These are phyloP conservation scores for Petrocephalus zakoni DNA, from an alignment of 2,113 vertebrate species.

Conservation along the genomic window DNA sequence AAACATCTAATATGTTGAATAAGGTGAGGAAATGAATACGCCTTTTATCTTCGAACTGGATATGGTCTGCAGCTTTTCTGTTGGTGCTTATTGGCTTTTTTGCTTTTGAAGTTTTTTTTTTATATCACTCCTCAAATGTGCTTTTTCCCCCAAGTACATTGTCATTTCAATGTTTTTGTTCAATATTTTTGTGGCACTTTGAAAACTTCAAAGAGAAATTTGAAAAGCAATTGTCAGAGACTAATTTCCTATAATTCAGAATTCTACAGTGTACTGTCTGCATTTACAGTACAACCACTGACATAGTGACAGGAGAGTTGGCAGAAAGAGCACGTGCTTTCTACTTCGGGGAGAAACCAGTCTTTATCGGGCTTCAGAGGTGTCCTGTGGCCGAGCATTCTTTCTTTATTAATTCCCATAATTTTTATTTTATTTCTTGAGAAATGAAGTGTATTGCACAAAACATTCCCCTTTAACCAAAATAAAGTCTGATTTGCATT, in stretches of 20 bases:
- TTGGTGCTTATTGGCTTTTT: neutral
- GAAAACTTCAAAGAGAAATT: conserved; percentile 4
- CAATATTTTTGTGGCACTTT: neutral
- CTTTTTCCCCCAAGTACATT: neutral
- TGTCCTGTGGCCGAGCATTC: neutral
- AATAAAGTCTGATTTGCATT: conserved; percentile 68
- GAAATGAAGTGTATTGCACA: conserved; percentile 59
- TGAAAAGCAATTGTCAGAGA: neutral
- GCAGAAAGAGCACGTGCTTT: neutral
- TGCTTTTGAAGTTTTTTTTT: neutral
- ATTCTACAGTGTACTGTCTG: neutral
- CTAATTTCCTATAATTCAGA: neutral
- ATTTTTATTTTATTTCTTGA: neutral
- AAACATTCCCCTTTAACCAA: conserved; percentile 69
- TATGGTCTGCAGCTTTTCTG: neutral
- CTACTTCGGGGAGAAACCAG: neutral
- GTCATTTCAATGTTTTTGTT: neutral
- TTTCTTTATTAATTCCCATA: neutral
- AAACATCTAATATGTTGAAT: neutral
- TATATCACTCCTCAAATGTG: neutral
- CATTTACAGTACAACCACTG: neutral
- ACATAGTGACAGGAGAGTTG: neutral
- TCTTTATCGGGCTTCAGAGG: neutral
- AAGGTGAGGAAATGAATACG: neutral
- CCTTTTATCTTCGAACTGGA: neutral